A percentile compares a stretch with the other conserved stretches of the same genome.
These are phyloP conservation scores for Palythoa caribaeorum DNA, from an alignment of 92 coral and sea anemone species.

Conservation along the genomic window DNA sequence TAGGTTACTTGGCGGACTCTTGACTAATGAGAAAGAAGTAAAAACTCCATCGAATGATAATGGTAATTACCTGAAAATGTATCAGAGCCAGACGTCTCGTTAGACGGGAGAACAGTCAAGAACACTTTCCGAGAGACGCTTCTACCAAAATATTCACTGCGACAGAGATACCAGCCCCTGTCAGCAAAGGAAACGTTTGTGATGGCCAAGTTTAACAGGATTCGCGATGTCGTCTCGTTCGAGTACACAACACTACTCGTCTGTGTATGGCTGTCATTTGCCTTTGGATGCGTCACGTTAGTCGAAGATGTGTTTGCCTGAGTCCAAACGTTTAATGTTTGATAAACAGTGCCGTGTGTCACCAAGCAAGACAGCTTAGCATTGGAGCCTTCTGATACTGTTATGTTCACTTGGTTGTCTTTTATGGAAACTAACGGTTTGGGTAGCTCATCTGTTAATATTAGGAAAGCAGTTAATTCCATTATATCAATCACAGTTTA, in stretches of 20 bases:
- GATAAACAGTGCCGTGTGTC: not conserved
- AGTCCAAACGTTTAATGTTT: conserved; percentile 10
- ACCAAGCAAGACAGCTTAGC: conserved; percentile 8
- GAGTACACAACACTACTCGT: not conserved
- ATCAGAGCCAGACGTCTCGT: not conserved
- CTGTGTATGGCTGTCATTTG: conserved; percentile 18
- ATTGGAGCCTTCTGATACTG: conserved; percentile 19
- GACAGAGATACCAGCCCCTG: conserved; percentile 36
- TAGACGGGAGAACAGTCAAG: not conserved
- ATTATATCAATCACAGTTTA: too few relatives aligned
- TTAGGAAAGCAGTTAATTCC: too few relatives aligned
- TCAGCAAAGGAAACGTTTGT: conserved; percentile 19
- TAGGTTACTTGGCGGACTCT: too few relatives aligned
- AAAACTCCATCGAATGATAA: not conserved
- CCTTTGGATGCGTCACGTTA: not conserved
- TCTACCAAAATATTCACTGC: not conserved
- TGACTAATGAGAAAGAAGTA: not conserved
- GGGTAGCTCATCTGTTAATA: conserved; percentile 26
- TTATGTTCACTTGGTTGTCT: not conserved
- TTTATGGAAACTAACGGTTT: conserved; percentile 8
- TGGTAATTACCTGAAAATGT: not conserved
- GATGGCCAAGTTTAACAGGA: conserved; percentile 20
- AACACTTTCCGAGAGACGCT: conserved; percentile 26
- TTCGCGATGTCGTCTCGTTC: not conserved
- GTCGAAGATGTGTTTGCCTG: not conserved